A percentile compares a stretch with the other conserved stretches of the same genome.
These are phyloP conservation scores for Drosophila mettleri DNA, from an alignment of 2,888 invertebrate species.

Conservation along the genomic window DNA sequence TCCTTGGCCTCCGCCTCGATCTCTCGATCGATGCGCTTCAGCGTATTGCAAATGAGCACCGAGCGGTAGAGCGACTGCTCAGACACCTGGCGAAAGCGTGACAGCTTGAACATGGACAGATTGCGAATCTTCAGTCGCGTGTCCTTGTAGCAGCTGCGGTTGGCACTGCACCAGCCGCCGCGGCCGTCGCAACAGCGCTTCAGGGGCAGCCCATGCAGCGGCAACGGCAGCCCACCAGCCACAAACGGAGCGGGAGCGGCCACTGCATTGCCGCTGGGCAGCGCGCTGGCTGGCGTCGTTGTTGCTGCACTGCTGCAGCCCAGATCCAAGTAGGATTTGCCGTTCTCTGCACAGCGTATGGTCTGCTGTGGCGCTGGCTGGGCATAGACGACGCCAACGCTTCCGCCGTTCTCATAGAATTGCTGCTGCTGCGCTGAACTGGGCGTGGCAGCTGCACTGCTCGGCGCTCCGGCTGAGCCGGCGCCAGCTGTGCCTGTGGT, in stretches of 20 bases:
- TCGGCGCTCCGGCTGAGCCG: conserved; percentile 10
- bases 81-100: conserved; percentile 93
- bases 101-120: conserved; percentile 95
- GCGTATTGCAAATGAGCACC: conserved; percentile 96
- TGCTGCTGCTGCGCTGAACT: conserved; percentile 57
- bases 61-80: conserved; percentile 95
- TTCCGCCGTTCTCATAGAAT: conserved; percentile 63
- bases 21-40: conserved; percentile 94
- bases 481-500: conserved; percentile 29
- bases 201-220: conserved; percentile 79
- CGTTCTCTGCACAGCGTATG: conserved; percentile 94
- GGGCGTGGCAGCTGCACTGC: conserved; percentile 28
- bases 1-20: conserved; percentile 90
- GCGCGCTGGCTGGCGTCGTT: conserved; percentile 32
- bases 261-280: conserved; percentile 30
- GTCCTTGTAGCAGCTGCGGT: conserved; percentile 92
- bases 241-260: conserved; percentile 47
- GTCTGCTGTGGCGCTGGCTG: conserved; percentile 92
- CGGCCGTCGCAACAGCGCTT: conserved; percentile 90
- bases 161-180: conserved; percentile 89
- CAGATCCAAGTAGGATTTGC: conserved; percentile 94
- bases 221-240: conserved; percentile 51
- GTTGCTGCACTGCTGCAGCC: conserved; percentile 88
- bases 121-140: conserved; percentile 95
- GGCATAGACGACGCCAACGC: conserved; percentile 60